Percentiles rank a stretch among this genome's conserved stretches.
phyloP scores from a whole-genome alignment of 2,888 invertebrate species.

The Unio delphinus region DNA sequence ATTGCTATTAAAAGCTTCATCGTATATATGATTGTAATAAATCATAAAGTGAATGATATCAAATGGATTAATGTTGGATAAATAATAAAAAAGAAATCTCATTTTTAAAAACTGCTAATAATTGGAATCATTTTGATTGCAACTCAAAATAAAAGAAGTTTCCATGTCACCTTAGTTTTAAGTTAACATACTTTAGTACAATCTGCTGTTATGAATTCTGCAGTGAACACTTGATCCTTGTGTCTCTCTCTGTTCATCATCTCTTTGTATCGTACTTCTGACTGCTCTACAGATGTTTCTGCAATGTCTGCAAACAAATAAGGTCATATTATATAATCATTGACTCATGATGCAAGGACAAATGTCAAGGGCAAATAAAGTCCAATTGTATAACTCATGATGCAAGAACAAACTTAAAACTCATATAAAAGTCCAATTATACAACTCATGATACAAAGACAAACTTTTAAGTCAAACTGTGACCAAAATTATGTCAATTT shows the following conservation, averaged over 20 bases:
- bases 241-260: conserved; percentile 73
- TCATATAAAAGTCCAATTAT: neutral
- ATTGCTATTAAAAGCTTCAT: too few relatives aligned
- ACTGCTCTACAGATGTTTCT: conserved; percentile 91
- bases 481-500: too few relatives aligned
- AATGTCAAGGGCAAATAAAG: neutral
- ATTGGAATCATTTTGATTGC: neutral
- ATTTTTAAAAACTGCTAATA: too few relatives aligned
- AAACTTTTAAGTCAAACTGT: neutral
- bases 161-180: too few relatives aligned
- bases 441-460: neutral
- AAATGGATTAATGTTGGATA: too few relatives aligned
- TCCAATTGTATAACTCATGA: too few relatives aligned
- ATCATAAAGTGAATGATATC: too few relatives aligned
- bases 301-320: conserved; percentile 81
- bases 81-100: too few relatives aligned
- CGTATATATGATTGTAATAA: too few relatives aligned
- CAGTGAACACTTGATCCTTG: conserved; percentile 77
- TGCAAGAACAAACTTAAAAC: too few relatives aligned
- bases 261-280: conserved; percentile 86
- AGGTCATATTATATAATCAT: neutral
- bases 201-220: conserved; percentile 93
- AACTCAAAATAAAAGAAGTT: neutral
- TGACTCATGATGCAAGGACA: neutral
- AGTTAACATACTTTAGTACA: conserved; percentile 80